Base-by-base conservation (phyloP, 2,888 invertebrate genomes). In the Augochlorella aurata region DNA sequence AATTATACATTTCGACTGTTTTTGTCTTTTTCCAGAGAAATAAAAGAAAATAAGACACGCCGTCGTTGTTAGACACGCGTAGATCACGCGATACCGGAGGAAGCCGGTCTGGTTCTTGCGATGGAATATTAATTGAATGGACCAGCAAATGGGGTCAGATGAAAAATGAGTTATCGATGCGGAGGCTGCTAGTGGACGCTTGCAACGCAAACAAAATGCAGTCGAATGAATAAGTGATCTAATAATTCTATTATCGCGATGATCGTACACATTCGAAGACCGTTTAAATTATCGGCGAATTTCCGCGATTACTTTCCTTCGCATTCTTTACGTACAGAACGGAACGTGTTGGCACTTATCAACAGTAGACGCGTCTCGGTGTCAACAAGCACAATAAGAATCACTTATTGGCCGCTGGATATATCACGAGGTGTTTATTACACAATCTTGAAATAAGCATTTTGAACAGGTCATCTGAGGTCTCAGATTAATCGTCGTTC, bases 391-490 rank as follows among this genome's bases (percentile, higher is more conserved):
- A 78, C 75, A 79, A 77, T 79, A 44, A 74, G 74, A 74, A 68
- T 77, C 50, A 45, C 16, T 68, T 70, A 74, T 71, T 74, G 74
- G 44, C 65, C 71, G 76, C 72, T 71, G 71, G 67, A 81, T 79
- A 52, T 82, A 82, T 85, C 84, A 74, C 79, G 77, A 87, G 79
- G 75, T 81, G 69, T 69, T 83, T 81, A 77, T 85, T 86, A 86
- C 74, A 65, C 79, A 86, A 79, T 80, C 79, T 65, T 63, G 66
- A 77, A 82, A 81, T 77, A 81, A 79, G 67, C 73, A 85, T 87
- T 90, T 88, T 89, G 85, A 84, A 86, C 87, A 80, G 87, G 89
- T 90, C 86, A 88, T 89, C 87, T 86, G 79, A 85, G 83, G 89
- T 88, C 85, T 77, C 85, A 79, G 88, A 89, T 89, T 90, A 91